phyloP scores from a whole-genome alignment of 2,888 invertebrate species.

The Clunio marinus region DNA sequence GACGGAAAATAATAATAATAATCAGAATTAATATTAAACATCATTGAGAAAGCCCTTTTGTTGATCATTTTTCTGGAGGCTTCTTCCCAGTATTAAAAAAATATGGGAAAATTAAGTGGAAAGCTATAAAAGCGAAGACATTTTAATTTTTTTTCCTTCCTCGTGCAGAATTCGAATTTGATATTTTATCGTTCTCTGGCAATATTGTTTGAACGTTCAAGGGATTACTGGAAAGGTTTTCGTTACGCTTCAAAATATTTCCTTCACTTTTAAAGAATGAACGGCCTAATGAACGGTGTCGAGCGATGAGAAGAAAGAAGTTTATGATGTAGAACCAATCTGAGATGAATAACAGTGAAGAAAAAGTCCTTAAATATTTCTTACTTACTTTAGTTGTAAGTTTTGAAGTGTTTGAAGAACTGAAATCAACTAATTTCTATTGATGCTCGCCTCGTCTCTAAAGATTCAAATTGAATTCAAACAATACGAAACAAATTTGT shows the following conservation, averaged over 20 bases:
- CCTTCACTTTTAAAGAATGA: slow-evolving; percentile 4
- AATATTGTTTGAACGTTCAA: too few species aligned
- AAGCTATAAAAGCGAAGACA: neutral
- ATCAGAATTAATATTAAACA: neutral
- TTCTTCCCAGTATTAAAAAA: neutral
- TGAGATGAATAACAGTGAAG: neutral
- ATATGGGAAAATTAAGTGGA: neutral
- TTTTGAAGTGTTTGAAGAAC: neutral
- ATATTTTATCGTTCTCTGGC: neutral
- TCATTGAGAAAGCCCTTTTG: too few species aligned
- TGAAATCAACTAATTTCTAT: too few species aligned
- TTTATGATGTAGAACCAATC: slow-evolving; percentile 36
- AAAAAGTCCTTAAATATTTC: neutral
- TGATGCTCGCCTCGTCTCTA: too few species aligned
- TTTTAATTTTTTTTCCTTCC: neutral
- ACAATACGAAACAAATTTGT: too few species aligned
- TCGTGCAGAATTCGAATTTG: neutral
- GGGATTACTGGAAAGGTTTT: slow-evolving; percentile 2
- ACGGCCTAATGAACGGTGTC: neutral
- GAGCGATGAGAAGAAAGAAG: neutral
- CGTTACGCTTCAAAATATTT: neutral
- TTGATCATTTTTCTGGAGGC: neutral
- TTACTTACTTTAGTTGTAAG: neutral
- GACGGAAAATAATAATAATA: neutral
- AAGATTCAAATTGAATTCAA: neutral